These are phyloP conservation scores for Sebastolobus altivelis DNA, from an alignment of 2,797 vertebrate genomes.

Conservation along the genomic window DNA sequence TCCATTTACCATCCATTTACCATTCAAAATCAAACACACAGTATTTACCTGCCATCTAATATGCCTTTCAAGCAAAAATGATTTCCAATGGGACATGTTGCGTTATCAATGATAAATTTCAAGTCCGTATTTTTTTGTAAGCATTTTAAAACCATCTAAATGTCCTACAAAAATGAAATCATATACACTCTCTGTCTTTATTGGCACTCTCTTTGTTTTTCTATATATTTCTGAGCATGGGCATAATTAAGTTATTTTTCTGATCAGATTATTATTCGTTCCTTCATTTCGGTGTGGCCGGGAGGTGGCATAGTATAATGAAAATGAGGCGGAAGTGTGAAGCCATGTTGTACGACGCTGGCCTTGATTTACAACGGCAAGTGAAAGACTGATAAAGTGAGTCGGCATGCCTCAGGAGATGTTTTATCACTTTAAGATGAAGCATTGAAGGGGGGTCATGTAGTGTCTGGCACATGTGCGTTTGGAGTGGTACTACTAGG, in stretches of 20 bases:
- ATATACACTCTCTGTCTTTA: constrained; percentile 52
- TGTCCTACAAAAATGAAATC: constrained; percentile 61
- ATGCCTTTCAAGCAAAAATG: neutral
- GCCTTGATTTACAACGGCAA: constrained; percentile 68
- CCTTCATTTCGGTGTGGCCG: neutral
- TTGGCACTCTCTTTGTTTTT: constrained; percentile 38
- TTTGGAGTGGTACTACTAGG: constrained; percentile 14
- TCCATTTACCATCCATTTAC: too few species aligned
- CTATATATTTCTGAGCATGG: neutral
- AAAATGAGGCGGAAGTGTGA: constrained; percentile 59
- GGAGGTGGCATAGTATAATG: constrained; percentile 55
- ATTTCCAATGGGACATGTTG: neutral
- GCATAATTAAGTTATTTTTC: constrained; percentile 60
- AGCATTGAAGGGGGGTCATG: constrained; percentile 1
- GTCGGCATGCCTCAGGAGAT: constrained; percentile 26
- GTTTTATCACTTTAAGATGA: constrained; percentile 51
- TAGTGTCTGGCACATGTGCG: constrained; percentile 14
- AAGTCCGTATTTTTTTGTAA: too few species aligned
- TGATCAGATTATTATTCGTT: constrained; percentile 34
- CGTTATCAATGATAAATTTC: neutral
- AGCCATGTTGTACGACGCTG: constrained; percentile 64
- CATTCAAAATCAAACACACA: neutral
- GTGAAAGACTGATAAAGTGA: constrained; percentile 61
- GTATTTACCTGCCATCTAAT: neutral
- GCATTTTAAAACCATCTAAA: constrained; percentile 45